A percentile compares a stretch with the other conserved stretches of the same genome.
These are phyloP conservation scores for Nomada goodeniana DNA, from an alignment of 2,888 invertebrate species.

Conservation along the genomic window DNA sequence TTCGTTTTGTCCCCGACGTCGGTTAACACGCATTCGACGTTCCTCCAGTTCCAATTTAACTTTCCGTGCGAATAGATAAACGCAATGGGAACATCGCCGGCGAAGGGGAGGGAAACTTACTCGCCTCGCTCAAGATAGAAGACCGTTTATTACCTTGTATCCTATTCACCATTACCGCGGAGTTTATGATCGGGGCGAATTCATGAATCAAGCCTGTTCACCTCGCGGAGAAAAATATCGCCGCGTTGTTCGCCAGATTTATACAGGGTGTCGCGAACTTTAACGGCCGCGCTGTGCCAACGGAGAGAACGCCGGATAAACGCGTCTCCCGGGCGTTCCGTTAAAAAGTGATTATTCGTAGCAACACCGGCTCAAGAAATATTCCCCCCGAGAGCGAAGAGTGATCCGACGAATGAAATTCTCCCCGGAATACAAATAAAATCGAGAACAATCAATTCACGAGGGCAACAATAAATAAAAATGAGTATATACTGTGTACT, in stretches of 20 bases:
- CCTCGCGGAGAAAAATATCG: constrained; percentile 40
- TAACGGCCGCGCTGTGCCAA: constrained; percentile 18
- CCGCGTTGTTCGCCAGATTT: constrained; percentile 47
- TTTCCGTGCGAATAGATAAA: constrained; percentile 41
- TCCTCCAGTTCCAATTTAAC: constrained; percentile 43
- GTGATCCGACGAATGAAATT: neutral
- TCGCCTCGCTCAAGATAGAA: constrained; percentile 47
- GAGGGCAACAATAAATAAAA: too few relatives aligned
- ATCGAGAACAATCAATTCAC: too few relatives aligned
- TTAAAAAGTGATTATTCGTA: neutral
- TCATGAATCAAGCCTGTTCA: constrained; percentile 47
- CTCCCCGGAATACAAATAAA: too few relatives aligned
- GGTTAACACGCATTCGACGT: constrained; percentile 6
- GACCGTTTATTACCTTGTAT: constrained; percentile 63
- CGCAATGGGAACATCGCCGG: constrained; percentile 33
- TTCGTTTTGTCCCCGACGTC: constrained; percentile 14
- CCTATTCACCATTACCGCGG: constrained; percentile 54
- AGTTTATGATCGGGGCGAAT: constrained; percentile 57
- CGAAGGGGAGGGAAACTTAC: constrained; percentile 33
- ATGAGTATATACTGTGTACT: too few relatives aligned
- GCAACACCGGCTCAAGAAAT: neutral
- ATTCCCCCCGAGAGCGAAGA: neutral
- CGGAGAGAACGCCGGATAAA: constrained; percentile 5
- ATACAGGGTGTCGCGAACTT: constrained; percentile 33
- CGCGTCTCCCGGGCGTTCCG: neutral